These are phyloP conservation scores for Podarcis lilfordi DNA, from an alignment of 2,797 vertebrate species.

Conservation along the genomic window DNA sequence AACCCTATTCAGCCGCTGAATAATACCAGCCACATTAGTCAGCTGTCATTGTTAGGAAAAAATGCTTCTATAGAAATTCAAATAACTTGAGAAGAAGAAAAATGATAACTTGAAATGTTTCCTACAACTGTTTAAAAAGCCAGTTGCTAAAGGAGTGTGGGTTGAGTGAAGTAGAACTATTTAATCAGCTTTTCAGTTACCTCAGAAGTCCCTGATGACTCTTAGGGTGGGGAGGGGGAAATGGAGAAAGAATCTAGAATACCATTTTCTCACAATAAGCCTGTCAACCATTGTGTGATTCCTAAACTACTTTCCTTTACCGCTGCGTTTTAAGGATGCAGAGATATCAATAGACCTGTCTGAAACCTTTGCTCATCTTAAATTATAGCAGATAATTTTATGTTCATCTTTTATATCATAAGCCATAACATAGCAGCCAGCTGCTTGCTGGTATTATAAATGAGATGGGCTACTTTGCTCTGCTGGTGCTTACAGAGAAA, in stretches of 20 bases:
- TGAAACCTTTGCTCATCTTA: constrained; percentile 1
- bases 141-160: background rate
- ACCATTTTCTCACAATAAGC: constrained; percentile 2
- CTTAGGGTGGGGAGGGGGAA: background rate
- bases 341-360: background rate
- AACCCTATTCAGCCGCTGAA: background rate
- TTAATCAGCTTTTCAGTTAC: background rate
- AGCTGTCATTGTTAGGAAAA: background rate
- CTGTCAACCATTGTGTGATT: constrained; percentile 29
- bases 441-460: constrained; percentile 4
- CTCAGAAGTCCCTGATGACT: constrained; percentile 17
- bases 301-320: background rate
- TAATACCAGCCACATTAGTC: background rate
- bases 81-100: background rate
- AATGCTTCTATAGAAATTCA: constrained; percentile 5
- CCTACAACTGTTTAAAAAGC: background rate
- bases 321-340: background rate
- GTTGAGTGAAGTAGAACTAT: constrained; percentile 1
- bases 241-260: background rate
- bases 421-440: background rate
- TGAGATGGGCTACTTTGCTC: constrained; percentile 11
- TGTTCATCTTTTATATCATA: constrained; percentile 4
- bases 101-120: background rate
- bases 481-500: background rate
- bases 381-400: constrained; percentile 21